A percentile compares a stretch with the other conserved stretches of the same genome.
Conservation (phyloP, 2,888 invertebrate species). For the Unio delphinus region DNA sequence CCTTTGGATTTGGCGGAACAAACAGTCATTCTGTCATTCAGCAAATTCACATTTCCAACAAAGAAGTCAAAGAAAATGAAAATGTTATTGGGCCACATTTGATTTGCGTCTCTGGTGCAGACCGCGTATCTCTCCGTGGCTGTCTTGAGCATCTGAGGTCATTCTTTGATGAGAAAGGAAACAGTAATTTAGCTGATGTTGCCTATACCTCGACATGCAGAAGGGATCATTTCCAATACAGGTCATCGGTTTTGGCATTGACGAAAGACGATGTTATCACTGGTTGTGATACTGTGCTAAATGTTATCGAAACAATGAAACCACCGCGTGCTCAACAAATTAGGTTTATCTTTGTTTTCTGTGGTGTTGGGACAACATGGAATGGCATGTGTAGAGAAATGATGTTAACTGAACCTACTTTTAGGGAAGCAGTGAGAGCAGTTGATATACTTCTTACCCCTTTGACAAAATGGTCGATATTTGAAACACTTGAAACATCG, state of each 20-base stretch:
- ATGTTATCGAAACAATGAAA: neutral
- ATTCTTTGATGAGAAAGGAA: conserved; percentile 1
- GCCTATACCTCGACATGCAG: conserved; percentile 10
- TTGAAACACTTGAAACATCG: conserved; percentile 17
- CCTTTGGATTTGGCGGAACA: conserved; percentile 53
- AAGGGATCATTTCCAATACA: conserved; percentile 19
- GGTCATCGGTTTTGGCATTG: conserved; percentile 21
- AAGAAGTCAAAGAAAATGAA: neutral
- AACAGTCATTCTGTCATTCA: conserved; percentile 42
- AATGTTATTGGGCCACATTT: neutral
- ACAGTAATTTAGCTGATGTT: conserved; percentile 3
- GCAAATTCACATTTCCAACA: neutral
- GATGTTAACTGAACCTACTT: conserved; percentile 15
- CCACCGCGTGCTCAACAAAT: neutral
- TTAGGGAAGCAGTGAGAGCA: conserved; percentile 23
- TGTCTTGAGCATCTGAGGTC: conserved; percentile 3
- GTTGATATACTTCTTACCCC: conserved; percentile 20
- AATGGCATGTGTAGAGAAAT: conserved; percentile 43
- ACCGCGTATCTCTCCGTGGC: conserved; percentile 4
- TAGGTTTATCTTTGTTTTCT: conserved; percentile 41
- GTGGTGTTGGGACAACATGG: conserved; percentile 50
- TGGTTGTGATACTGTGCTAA: neutral
- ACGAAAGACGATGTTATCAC: conserved; percentile 11
- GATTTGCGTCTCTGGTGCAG: conserved; percentile 18
- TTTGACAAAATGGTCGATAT: conserved; percentile 19